Evolutionary conservation across 2,888 invertebrate genomes (phyloP), one percentile per base, ranked within the genome.

Genomic region (Blastobasis lacticolella): DNA sequence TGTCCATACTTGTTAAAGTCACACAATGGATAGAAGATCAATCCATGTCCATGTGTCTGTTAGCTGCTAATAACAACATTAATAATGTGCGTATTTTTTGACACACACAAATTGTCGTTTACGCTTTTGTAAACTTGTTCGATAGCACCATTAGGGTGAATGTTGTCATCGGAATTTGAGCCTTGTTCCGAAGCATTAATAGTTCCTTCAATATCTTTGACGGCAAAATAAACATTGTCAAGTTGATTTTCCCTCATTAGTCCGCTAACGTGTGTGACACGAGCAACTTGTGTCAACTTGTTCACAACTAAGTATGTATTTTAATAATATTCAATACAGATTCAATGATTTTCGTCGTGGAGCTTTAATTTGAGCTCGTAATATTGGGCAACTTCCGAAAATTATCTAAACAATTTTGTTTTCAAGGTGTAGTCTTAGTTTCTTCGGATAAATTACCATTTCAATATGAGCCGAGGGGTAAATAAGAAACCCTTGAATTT

Each of bases 191-290:
- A 54, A 44, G 54, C 5, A 46, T 56, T 66, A 68, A 55, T 47
- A 55, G 10, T 56, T 57, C 36, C 10, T 5, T 46, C n/a, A 7
- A 36, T 38, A 49, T 49, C 9, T 23, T 46, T 42, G 46, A 49
- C 10, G 10, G 55, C 37, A 55, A 51, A 56, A 54, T 57, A 64
- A 72, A 63, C 44, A 10, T 71, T 68, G 71, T 66, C 61, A 57
- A 66, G 53, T 54, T 59, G 49, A 68, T 64, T 64, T 69, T 58
- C 51, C 65, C 66, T 76, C 78, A 81, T 81, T 78, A 78, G 65
- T 70, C 50, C 62, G 64, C 73, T 78, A 78, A 80, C 72, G 69
- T 62, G 60, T 61, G 58, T 61, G 60, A 70, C 82, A 81, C 75
- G 79, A 73, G 62, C 51, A 49, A 58, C 62, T 68, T 74, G 23